These are phyloP conservation scores for Dexiosoma caninum DNA, from an alignment of 2,888 invertebrate species.

Conservation along the genomic window DNA sequence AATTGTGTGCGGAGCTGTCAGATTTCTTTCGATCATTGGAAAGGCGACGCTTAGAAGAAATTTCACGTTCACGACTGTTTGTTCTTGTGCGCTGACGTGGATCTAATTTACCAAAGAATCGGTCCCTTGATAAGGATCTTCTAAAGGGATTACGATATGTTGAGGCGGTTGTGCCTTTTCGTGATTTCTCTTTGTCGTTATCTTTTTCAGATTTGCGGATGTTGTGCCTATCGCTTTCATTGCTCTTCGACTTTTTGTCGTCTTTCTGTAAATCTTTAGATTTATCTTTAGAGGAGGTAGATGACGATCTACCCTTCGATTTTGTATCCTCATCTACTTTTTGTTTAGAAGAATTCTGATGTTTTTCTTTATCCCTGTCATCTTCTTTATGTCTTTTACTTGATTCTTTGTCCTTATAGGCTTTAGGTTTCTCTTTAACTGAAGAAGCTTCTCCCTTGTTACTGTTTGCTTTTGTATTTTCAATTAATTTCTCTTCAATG, in stretches of 20 bases:
- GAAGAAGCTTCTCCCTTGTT: neutral
- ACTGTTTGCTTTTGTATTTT: neutral
- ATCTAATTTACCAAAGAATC: slow-evolving; percentile 50
- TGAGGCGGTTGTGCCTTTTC: neutral
- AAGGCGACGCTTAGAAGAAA: slow-evolving; percentile 14
- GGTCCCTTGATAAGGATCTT: slow-evolving; percentile 61
- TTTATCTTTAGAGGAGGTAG: slow-evolving; percentile 22
- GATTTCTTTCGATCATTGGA: slow-evolving; percentile 33
- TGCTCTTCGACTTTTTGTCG: neutral
- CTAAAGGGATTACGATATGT: slow-evolving; percentile 63
- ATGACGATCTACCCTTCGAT: neutral
- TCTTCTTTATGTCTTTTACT: neutral
- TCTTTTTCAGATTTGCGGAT: neutral
- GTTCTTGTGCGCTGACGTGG: slow-evolving; percentile 46
- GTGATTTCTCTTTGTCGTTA: slow-evolving; percentile 24
- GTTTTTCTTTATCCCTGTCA: slow-evolving; percentile 23
- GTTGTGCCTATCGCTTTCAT: slow-evolving; percentile 3
- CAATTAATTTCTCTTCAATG: neutral
- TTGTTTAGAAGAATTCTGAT: neutral
- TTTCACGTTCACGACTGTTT: slow-evolving; percentile 49
- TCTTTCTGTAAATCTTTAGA: slow-evolving; percentile 1
- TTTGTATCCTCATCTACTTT: slow-evolving; percentile 18
- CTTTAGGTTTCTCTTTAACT: neutral
- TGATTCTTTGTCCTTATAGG: slow-evolving; percentile 32
- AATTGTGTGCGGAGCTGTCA: slow-evolving; percentile 49